phyloP scores from a whole-genome alignment of 1,140 invertebrate genomes.

The Drosophila quadrilineata region DNA sequence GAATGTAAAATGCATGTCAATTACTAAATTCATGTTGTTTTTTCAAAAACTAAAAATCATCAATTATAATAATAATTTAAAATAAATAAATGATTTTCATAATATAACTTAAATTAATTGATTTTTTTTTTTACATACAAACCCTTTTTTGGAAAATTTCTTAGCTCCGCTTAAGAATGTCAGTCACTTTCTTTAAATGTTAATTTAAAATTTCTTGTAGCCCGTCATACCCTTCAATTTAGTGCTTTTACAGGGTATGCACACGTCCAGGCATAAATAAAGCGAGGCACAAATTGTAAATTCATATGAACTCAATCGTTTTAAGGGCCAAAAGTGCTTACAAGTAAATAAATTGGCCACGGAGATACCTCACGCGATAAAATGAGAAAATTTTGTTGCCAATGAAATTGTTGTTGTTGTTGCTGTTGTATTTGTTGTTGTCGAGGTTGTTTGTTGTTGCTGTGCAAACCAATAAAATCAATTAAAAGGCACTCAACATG shows the following conservation, averaged over 20 bases:
- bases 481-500: conserved; percentile 78
- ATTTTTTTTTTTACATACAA: too few relatives aligned
- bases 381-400: conserved; percentile 10
- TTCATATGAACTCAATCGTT: conserved; percentile 51
- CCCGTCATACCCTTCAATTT: not conserved
- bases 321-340: conserved; percentile 45
- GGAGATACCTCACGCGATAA: conserved; percentile 51
- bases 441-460: conserved; percentile 34
- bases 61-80: too few relatives aligned
- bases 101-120: too few relatives aligned
- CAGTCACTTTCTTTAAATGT: not conserved
- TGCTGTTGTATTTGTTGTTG: conserved; percentile 27
- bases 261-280: conserved; percentile 40
- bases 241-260: conserved; percentile 3
- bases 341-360: conserved; percentile 58
- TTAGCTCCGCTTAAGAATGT: too few relatives aligned
- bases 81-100: too few relatives aligned
- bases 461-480: conserved; percentile 76
- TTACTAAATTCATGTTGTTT: not conserved
- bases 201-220: not conserved
- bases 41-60: too few relatives aligned
- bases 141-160: too few relatives aligned
- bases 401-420: not conserved
- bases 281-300: conserved; percentile 60
- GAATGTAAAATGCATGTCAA: not conserved